Conservation (phyloP, 2,113 vertebrate species). For the Muntiacus reevesi region DNA sequence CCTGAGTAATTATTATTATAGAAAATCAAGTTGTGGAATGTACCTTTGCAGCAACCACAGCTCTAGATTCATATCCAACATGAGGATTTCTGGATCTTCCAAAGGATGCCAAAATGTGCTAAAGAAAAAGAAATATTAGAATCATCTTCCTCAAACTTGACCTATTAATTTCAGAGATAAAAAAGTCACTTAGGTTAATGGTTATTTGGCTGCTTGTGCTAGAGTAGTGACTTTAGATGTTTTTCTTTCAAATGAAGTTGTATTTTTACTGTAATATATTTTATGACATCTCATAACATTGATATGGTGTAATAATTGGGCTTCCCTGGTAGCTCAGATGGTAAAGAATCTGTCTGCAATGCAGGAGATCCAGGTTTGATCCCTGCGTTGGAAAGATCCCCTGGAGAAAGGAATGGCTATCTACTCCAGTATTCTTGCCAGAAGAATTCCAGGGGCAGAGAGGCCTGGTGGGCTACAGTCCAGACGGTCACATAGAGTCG, state of each 20-base stretch:
- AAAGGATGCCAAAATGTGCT: background rate
- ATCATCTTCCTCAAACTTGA: background rate
- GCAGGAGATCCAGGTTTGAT: background rate
- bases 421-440: background rate
- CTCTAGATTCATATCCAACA: background rate
- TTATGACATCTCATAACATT: background rate
- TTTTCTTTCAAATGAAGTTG: slow-evolving; percentile 21
- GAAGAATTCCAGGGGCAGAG: background rate
- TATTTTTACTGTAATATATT: background rate
- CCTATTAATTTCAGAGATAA: background rate
- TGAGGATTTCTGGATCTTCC: background rate
- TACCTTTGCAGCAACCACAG: background rate
- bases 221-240: background rate
- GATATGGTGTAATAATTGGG: background rate
- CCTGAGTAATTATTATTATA: background rate
- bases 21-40: background rate
- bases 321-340: background rate
- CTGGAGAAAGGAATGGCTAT: background rate
- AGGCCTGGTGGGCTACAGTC: background rate
- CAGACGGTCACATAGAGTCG: background rate
- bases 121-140: slow-evolving; percentile 1
- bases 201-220: background rate
- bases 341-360: background rate
- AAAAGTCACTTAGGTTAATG: background rate
- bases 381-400: background rate